Evolutionary conservation across 2,797 vertebrate genomes (phyloP).

Genomic region (Pteropus rufus): DNA sequence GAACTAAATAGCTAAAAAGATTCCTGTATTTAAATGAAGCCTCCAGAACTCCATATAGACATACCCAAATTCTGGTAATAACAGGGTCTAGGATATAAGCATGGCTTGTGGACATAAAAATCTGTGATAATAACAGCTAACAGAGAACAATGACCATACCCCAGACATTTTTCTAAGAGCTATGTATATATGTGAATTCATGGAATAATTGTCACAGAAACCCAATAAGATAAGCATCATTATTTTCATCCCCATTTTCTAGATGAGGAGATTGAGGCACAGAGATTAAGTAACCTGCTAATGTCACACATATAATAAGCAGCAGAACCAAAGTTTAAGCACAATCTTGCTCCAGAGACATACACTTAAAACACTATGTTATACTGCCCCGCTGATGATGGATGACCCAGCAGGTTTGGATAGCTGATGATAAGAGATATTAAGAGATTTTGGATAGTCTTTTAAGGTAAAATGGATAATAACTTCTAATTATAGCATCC

Average conservation of each 20-base stretch:
- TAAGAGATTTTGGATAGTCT: not conserved
- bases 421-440: not conserved
- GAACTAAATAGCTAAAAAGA: slow-evolving; percentile 18
- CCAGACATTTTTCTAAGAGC: not conserved
- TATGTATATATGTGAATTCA: not conserved
- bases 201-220: not conserved
- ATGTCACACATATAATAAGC: not conserved
- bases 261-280: not conserved
- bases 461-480: not conserved
- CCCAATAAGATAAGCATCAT: not conserved
- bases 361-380: not conserved
- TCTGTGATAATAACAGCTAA: not conserved
- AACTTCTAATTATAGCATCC: not conserved
- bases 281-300: not conserved
- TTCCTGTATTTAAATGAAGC: not conserved
- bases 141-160: not conserved
- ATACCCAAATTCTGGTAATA: not conserved
- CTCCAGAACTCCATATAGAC: not conserved
- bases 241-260: slow-evolving; percentile 4
- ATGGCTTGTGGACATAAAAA: not conserved
- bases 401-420: not conserved
- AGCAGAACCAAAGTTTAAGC: not conserved
- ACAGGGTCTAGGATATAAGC: not conserved
- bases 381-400: not conserved
- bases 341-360: not conserved